Conservation (phyloP, 1,140 invertebrate species). For the Drosophila bipectinata region DNA sequence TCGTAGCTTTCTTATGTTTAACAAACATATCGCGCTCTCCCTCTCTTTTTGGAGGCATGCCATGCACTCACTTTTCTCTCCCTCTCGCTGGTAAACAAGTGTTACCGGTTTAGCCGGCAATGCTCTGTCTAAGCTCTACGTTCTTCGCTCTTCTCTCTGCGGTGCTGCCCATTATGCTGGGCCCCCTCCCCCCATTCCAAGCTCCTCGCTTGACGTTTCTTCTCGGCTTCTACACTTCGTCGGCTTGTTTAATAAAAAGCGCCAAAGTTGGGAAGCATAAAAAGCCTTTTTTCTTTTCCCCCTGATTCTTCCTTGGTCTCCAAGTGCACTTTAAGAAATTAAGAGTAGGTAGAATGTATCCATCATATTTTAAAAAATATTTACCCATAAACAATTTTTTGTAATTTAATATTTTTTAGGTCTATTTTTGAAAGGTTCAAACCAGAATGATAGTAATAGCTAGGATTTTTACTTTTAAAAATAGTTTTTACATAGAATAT, state of each 20-base stretch:
- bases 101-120: constrained; percentile 78
- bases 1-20: neutral
- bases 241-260: constrained; percentile 81
- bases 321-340: neutral
- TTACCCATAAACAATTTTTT: too few relatives aligned
- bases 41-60: constrained; percentile 2
- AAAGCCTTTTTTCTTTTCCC: constrained; percentile 41
- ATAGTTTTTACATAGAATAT: too few relatives aligned
- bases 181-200: neutral
- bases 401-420: too few relatives aligned
- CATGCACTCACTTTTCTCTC: neutral
- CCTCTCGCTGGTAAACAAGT: constrained; percentile 66
- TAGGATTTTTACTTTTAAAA: too few relatives aligned
- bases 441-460: too few relatives aligned
- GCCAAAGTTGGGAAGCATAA: constrained; percentile 75
- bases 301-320: neutral
- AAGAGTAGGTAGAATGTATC: too few relatives aligned
- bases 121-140: constrained; percentile 55
- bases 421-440: too few relatives aligned
- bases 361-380: too few relatives aligned
- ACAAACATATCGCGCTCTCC: neutral
- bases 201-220: constrained; percentile 6
- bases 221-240: constrained; percentile 44
- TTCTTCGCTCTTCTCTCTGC: constrained; percentile 51
- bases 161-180: constrained; percentile 44